Evolutionary conservation across 2,797 vertebrate genomes (phyloP).

Genomic region (Lates japonicus): DNA sequence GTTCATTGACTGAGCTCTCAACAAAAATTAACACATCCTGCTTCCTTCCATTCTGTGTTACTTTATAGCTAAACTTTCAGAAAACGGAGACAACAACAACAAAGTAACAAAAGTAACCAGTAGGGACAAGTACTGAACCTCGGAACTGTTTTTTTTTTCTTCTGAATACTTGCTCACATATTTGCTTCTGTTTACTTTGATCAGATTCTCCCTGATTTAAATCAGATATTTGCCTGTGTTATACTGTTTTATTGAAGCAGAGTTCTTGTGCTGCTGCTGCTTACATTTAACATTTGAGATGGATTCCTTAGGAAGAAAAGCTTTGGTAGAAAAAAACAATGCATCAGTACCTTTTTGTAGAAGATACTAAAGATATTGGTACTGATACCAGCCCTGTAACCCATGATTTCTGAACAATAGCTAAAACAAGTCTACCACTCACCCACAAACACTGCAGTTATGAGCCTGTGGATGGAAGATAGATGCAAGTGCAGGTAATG

Average conservation of each 20-base stretch:
- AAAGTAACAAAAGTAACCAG: no score
- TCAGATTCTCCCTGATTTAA: neutral
- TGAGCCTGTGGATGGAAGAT: slow-evolving; percentile 14
- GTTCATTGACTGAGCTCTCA: neutral
- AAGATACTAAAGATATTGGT: no score
- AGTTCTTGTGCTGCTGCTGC: neutral
- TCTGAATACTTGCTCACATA: neutral
- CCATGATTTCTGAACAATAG: no score
- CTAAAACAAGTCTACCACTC: no score
- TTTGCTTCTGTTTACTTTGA: neutral
- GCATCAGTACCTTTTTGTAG: no score
- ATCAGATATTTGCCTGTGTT: neutral
- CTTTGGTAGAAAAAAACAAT: neutral
- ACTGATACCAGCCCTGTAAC: no score
- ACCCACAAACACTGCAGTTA: neutral
- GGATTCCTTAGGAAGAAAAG: neutral
- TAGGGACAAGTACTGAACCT: neutral
- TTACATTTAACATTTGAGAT: neutral
- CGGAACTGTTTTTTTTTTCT: no score
- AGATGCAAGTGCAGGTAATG: neutral
- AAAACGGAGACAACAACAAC: no score
- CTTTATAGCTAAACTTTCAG: no score
- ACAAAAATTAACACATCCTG: neutral
- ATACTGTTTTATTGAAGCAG: no score
- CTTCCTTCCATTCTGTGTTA: slow-evolving; percentile 30